These are phyloP conservation scores for Cyphomyrus discorhynchus DNA, from an alignment of 2,113 vertebrate species.

Conservation along the genomic window DNA sequence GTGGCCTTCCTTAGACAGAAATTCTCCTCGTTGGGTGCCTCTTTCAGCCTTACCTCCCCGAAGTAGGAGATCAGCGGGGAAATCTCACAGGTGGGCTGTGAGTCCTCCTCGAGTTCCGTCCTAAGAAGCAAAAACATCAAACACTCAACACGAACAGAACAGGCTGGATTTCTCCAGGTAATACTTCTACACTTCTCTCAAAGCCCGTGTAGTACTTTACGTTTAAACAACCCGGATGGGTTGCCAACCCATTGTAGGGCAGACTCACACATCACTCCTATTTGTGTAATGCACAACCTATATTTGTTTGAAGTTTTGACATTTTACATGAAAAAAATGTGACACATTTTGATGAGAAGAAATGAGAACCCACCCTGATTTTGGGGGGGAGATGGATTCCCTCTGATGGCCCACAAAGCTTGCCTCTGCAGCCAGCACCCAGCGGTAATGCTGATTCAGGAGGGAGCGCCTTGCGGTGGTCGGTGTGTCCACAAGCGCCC, in stretches of 20 bases:
- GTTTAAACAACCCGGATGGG: neutral
- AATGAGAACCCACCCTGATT: conserved; percentile 48
- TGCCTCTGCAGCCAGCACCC: conserved; percentile 72
- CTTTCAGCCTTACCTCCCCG: conserved; percentile 76
- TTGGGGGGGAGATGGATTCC: conserved; percentile 42
- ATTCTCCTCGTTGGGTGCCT: neutral
- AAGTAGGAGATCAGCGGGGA: conserved; percentile 84
- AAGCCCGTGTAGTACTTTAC: neutral
- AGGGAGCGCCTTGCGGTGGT: conserved; percentile 66
- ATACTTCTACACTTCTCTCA: neutral
- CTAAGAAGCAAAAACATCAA: conserved; percentile 43
- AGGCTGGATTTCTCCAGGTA: neutral
- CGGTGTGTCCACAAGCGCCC: conserved; percentile 65
- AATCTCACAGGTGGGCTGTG: conserved; percentile 74
- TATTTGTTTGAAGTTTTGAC: neutral
- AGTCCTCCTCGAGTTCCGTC: conserved; percentile 41
- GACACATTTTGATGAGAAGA: neutral
- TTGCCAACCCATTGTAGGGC: neutral
- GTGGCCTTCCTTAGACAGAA: neutral
- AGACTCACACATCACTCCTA: neutral
- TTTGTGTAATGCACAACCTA: neutral
- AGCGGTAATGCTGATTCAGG: conserved; percentile 77
- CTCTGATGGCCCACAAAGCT: conserved; percentile 57
- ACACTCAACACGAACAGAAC: neutral
- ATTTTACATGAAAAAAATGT: neutral